Evolutionary conservation across 2,888 invertebrate genomes (phyloP).

Genomic region (Campoplex capitator): DNA sequence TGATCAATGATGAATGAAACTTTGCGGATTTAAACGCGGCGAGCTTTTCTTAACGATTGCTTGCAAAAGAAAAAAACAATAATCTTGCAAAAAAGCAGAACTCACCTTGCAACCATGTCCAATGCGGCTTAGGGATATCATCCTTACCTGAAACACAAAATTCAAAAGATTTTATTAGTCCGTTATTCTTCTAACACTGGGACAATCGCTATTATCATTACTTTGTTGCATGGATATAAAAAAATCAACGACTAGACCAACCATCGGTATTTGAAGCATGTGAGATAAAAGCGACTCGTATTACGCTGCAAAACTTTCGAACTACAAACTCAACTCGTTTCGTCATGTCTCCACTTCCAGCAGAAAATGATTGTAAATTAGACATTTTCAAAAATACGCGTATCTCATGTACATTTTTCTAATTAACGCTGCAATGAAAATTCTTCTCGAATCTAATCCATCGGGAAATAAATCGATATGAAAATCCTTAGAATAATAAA

Average conservation of each 20-base stretch:
- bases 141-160: constrained; percentile 83
- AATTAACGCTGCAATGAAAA: no score
- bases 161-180: constrained; percentile 55
- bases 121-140: constrained; percentile 84
- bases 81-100: constrained; percentile 78
- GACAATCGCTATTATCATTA: neutral
- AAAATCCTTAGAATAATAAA: no score
- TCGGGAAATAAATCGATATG: no score
- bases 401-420: no score
- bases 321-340: no score
- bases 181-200: neutral
- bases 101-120: constrained; percentile 84
- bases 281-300: neutral
- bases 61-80: constrained; percentile 70
- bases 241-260: neutral
- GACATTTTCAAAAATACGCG: no score
- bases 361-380: no score
- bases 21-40: neutral
- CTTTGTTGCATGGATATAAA: neutral
- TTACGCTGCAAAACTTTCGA: neutral
- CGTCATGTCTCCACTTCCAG: neutral
- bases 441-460: no score
- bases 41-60: constrained; percentile 14
- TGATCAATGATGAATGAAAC: neutral
- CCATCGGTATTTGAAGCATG: neutral